Percentiles rank a stretch among this genome's conserved stretches.
Conservation (phyloP, 2,113 vertebrate species). For the Notechis scutatus region DNA sequence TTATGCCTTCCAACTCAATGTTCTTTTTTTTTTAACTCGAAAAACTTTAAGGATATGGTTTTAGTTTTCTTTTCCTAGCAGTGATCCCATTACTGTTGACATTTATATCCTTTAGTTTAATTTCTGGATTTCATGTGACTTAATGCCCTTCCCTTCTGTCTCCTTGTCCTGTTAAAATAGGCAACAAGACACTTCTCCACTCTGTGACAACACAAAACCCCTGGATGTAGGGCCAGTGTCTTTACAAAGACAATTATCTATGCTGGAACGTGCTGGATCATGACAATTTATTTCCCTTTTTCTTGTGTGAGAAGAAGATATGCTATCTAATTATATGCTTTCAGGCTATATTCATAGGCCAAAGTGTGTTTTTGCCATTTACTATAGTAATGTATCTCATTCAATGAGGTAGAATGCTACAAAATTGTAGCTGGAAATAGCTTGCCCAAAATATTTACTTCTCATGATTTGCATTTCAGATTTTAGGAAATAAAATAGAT, state of each 20-base stretch:
- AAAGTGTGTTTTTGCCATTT: constrained; percentile 9
- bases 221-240: neutral
- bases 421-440: constrained; percentile 24
- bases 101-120: neutral
- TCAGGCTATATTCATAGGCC: neutral
- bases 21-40: neutral
- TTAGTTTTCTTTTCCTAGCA: neutral
- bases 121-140: neutral
- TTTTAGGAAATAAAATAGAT: constrained; percentile 44
- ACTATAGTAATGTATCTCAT: neutral
- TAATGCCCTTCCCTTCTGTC: neutral
- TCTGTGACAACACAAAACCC: neutral
- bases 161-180: neutral
- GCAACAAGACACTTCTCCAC: neutral
- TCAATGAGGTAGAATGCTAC: constrained; percentile 30
- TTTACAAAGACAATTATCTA: neutral
- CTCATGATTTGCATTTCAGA: constrained; percentile 33
- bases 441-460: constrained; percentile 26
- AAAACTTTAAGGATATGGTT: neutral
- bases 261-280: neutral
- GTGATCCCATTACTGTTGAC: neutral
- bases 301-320: neutral
- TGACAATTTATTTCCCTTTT: neutral
- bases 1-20: neutral
- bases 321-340: neutral